A percentile compares a stretch with the other conserved stretches of the same genome.
Conservation (phyloP, 2,888 invertebrate species). For the Drosophila pullipes region DNA sequence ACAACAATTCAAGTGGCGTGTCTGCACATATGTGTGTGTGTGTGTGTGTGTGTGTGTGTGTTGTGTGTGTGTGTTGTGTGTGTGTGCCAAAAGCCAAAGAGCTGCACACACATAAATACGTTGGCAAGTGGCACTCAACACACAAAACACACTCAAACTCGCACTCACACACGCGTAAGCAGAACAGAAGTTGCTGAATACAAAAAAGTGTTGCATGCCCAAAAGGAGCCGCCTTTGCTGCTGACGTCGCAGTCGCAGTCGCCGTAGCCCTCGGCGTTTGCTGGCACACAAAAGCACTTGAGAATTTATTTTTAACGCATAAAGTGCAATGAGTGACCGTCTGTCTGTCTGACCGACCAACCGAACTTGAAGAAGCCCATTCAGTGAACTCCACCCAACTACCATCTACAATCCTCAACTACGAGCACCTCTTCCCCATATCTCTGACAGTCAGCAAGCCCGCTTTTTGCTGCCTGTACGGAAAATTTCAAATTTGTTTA, state of each 20-base stretch:
- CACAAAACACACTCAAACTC: constrained; percentile 48
- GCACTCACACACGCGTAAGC: constrained; percentile 13
- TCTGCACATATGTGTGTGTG: constrained; percentile 49
- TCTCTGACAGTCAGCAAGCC: background rate
- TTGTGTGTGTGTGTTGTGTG: no score
- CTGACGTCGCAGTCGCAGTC: constrained; percentile 7
- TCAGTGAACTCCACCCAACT: constrained; percentile 6
- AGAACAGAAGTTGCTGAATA: constrained; percentile 13
- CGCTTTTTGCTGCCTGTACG: background rate
- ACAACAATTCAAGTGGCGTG: constrained; percentile 65
- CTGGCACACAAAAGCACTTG: constrained; percentile 65
- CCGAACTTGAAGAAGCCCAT: constrained; percentile 31
- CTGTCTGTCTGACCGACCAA: constrained; percentile 48
- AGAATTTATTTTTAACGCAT: constrained; percentile 64
- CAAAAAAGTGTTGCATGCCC: constrained; percentile 63
- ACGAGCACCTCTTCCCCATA: no score
- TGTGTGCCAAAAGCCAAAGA: constrained; percentile 61
- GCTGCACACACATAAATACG: constrained; percentile 37
- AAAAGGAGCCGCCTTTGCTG: constrained; percentile 41
- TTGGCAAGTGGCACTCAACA: constrained; percentile 65
- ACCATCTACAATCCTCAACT: no score
- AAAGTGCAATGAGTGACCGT: constrained; percentile 64
- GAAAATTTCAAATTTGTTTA: constrained; percentile 54
- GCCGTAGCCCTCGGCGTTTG: constrained; percentile 29
- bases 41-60: constrained; percentile 37